Conservation (phyloP, 1,140 invertebrate species). For the Acyrthosiphon pisum region DNA sequence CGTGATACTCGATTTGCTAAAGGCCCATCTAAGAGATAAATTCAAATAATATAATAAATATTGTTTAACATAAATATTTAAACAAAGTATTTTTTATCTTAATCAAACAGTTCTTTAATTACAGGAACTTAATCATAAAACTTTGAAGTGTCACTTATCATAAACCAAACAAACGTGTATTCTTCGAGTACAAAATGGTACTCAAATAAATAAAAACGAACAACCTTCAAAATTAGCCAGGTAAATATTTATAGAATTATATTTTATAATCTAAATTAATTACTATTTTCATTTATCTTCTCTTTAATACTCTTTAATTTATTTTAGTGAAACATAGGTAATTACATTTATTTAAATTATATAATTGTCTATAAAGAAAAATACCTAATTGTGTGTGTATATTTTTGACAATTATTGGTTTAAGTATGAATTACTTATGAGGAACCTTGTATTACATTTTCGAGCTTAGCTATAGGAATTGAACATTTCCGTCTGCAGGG, state of each 20-base stretch:
- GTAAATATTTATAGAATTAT: not conserved
- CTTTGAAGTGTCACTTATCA: not conserved
- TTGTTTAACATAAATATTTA: not conserved
- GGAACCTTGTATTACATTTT: no score
- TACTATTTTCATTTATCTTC: not conserved
- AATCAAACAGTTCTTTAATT: not conserved
- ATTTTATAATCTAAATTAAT: not conserved
- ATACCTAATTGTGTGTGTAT: no score
- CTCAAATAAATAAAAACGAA: not conserved
- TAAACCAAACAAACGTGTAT: not conserved
- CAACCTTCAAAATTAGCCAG: not conserved
- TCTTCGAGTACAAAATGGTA: not conserved
- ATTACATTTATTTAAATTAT: no score
- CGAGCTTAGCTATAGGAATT: no score
- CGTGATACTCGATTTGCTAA: constrained; percentile 64
- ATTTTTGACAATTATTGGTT: no score
- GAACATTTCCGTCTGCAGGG: no score
- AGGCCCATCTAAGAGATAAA: constrained; percentile 32
- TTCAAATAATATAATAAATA: not conserved
- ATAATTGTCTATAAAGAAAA: no score
- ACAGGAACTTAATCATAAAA: not conserved
- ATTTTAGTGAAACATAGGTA: not conserved
- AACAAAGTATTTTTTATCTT: not conserved
- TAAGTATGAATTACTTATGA: no score
- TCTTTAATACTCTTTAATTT: not conserved